A percentile compares a stretch with the other conserved stretches of the same genome.
Evolutionary conservation across 2,888 invertebrate species (phyloP).

Genomic region (Syrista parreyssii): DNA sequence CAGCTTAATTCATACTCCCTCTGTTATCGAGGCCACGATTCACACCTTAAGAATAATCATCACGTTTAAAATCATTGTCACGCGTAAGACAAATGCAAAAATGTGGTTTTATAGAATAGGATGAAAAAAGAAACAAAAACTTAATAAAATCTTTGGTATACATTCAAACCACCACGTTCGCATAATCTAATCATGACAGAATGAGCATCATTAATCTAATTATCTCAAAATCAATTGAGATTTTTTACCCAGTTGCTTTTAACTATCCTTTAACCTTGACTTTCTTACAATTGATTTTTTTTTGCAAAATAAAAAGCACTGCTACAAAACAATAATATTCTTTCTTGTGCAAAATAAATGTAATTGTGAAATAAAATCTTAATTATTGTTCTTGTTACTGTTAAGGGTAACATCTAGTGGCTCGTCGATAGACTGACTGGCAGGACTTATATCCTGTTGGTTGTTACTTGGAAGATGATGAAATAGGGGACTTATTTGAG

Average conservation of each 20-base stretch:
- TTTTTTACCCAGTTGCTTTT: too few species aligned
- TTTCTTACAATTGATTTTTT: not conserved
- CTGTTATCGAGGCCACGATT: not conserved
- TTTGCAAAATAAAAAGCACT: not conserved
- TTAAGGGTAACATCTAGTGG: conserved; percentile 62
- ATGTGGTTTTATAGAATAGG: not conserved
- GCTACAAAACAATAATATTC: not conserved
- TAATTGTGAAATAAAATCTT: not conserved
- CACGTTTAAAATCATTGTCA: not conserved
- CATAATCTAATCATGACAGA: not conserved
- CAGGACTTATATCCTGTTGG: conserved; percentile 48
- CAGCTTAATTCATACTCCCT: not conserved
- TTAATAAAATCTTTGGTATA: not conserved
- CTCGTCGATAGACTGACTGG: conserved; percentile 51
- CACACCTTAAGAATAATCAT: not conserved
- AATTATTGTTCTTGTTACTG: conserved; percentile 45
- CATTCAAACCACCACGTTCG: not conserved
- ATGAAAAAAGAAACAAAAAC: not conserved
- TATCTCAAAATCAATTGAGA: not conserved
- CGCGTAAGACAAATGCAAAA: not conserved
- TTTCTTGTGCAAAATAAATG: not conserved
- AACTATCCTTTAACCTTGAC: not conserved
- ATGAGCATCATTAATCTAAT: not conserved
- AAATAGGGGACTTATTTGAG: conserved; percentile 49
- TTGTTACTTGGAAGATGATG: conserved; percentile 47